Conservation (phyloP, 2,888 invertebrate genomes). For the Gisinianus flammeolus region DNA sequence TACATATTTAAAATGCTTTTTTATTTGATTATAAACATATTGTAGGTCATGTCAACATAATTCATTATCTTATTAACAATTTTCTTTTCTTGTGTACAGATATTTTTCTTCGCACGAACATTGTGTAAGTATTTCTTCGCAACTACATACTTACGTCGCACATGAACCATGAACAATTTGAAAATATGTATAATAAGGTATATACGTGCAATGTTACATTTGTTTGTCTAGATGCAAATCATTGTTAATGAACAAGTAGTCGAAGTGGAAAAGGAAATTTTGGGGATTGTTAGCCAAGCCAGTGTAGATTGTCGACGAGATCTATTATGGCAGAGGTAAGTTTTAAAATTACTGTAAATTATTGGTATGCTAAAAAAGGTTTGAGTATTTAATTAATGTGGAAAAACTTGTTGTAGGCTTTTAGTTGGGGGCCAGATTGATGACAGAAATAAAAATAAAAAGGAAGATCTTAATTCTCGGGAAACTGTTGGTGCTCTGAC, state of each 20-base stretch:
- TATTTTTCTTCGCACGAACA: slow-evolving; percentile 74
- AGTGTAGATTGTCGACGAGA: slow-evolving; percentile 73
- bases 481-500: slow-evolving; percentile 62
- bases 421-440: slow-evolving; percentile 62
- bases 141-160: no score
- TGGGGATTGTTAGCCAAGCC: slow-evolving; percentile 70
- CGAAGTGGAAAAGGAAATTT: slow-evolving; percentile 67
- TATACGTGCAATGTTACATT: no score
- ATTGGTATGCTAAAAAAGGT: background rate
- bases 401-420: slow-evolving; percentile 61
- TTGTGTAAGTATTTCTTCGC: no score
- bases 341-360: background rate
- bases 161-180: no score
- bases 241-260: slow-evolving; percentile 68
- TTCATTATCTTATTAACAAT: no score
- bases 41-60: no score
- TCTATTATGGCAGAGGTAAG: slow-evolving; percentile 70
- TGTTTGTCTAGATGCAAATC: no score
- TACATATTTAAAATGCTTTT: no score
- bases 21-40: no score
- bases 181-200: no score
- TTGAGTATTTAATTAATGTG: background rate
- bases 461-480: slow-evolving; percentile 57
- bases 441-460: slow-evolving; percentile 55
- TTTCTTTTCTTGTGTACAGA: no score